Evolutionary conservation across 2,888 invertebrate genomes (phyloP).

Genomic region (Drosophila neonasuta): DNA sequence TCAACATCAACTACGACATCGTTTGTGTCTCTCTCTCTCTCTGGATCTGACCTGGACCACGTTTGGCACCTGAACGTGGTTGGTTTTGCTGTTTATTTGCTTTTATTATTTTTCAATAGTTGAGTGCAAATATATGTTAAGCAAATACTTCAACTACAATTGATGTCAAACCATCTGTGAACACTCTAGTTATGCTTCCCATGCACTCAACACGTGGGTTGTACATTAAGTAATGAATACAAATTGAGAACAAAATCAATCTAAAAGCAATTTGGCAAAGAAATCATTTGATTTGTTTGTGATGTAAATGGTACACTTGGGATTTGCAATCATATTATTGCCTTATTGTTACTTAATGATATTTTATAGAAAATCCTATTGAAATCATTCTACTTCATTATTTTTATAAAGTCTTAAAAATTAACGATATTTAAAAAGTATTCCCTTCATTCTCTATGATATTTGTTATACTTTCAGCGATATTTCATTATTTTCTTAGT

Average conservation of each 20-base stretch:
- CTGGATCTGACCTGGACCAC: conserved; percentile 3
- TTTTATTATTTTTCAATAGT: conserved; percentile 1
- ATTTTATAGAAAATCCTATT: too few relatives aligned
- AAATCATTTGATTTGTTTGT: background rate
- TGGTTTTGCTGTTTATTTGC: background rate
- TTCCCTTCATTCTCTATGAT: too few relatives aligned
- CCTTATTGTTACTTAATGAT: too few relatives aligned
- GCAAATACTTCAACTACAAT: conserved; percentile 19
- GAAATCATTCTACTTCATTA: too few relatives aligned
- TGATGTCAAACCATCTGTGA: conserved; percentile 13
- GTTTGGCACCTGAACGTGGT: conserved; percentile 12
- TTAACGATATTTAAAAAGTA: too few relatives aligned
- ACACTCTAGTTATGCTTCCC: conserved; percentile 9
- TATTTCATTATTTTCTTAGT: too few relatives aligned
- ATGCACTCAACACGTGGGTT: conserved; percentile 1
- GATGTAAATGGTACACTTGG: background rate
- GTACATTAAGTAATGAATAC: conserved; percentile 26
- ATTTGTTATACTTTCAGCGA: too few relatives aligned
- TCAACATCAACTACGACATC: background rate
- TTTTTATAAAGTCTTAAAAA: too few relatives aligned
- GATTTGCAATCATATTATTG: background rate
- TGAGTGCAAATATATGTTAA: conserved; percentile 61
- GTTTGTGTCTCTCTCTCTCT: background rate
- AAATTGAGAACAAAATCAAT: background rate
- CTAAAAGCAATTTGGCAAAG: background rate